Base-by-base conservation (phyloP, 2,888 invertebrate genomes). In the Drosophila buzzatii region DNA sequence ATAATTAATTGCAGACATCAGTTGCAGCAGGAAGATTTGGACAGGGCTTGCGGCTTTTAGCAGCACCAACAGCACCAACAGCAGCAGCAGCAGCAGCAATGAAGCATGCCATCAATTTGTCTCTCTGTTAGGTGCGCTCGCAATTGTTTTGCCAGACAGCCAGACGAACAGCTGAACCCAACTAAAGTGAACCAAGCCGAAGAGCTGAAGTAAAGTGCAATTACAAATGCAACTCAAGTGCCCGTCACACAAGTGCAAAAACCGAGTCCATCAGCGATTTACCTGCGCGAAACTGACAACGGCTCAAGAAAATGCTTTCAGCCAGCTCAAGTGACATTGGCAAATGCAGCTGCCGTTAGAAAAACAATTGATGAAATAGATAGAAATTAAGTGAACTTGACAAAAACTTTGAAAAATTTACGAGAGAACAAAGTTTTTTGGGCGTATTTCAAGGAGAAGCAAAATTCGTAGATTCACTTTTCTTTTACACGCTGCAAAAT, bases 1-100 rank as follows among this genome's bases (percentile, higher is more conserved):
- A 91, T 91, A 92, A 92, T 92, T 92, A 92, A 92, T 92, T 92
- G 92, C 92, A 91, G 91, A 91, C 92, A 92, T 92, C 92, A 91
- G 91, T 92, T 92, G 85, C 86, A 80, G 89, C 84, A 74, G 70
- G 60, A 69, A 20, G 49, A 39, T 37, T 23, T 35, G 47, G 39
- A 41, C 35, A 39, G 20, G 47, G 35, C 35, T 56, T 68, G 55
- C 23, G 67, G 67, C 67, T 67, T 41, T 68, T 42, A 10, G 41
- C 14, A 41, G 55, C 47, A 1, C 3, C 55, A 55, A 4, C 9
- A 3, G 14, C 23, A 45, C 23, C n/a, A 37, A 44, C 66, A 8
- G 6, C 4, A 5, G 16, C 23, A 16, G 18, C 63, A 56, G 56
- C 51, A 37, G 45, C 65, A 42, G 73, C 79, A 84, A 87, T 82